phyloP scores from a whole-genome alignment of 1,140 invertebrate species.

The Coptotermes formosanus region DNA sequence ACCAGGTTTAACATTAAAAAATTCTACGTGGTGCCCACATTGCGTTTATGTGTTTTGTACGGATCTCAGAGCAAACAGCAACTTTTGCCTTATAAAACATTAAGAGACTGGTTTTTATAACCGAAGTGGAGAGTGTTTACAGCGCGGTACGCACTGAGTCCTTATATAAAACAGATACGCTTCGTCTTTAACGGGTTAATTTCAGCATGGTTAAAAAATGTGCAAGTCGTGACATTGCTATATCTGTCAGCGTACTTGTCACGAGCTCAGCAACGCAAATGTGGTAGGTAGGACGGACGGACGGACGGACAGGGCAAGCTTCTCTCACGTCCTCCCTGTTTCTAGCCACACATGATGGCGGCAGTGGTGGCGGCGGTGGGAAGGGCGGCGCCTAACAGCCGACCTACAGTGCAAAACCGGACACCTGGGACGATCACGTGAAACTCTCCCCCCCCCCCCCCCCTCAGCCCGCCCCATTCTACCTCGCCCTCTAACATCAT shows the following conservation, averaged over 20 bases:
- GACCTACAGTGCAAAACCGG: constrained; percentile 27
- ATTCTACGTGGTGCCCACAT: too few relatives aligned
- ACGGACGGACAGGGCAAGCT: not conserved
- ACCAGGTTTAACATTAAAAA: too few relatives aligned
- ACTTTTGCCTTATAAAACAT: too few relatives aligned
- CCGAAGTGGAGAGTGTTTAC: too few relatives aligned
- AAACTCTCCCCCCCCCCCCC: not conserved
- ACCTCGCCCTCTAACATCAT: not conserved
- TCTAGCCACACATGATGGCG: not conserved
- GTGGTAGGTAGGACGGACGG: not conserved
- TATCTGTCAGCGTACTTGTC: not conserved
- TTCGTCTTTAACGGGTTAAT: too few relatives aligned
- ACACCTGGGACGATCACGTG: constrained; percentile 29
- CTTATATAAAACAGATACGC: too few relatives aligned
- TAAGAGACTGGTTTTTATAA: too few relatives aligned
- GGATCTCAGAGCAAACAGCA: too few relatives aligned
- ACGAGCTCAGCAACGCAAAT: not conserved
- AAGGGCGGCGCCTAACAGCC: constrained; percentile 20
- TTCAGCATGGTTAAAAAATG: too few relatives aligned
- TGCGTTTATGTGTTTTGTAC: too few relatives aligned
- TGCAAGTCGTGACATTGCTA: not conserved
- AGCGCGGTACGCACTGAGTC: too few relatives aligned
- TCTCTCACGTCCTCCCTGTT: not conserved
- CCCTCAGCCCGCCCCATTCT: too few relatives aligned
- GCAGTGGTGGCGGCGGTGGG: not conserved